Conservation (phyloP, 2,113 vertebrate species). For the Hippocampus zosterae region DNA sequence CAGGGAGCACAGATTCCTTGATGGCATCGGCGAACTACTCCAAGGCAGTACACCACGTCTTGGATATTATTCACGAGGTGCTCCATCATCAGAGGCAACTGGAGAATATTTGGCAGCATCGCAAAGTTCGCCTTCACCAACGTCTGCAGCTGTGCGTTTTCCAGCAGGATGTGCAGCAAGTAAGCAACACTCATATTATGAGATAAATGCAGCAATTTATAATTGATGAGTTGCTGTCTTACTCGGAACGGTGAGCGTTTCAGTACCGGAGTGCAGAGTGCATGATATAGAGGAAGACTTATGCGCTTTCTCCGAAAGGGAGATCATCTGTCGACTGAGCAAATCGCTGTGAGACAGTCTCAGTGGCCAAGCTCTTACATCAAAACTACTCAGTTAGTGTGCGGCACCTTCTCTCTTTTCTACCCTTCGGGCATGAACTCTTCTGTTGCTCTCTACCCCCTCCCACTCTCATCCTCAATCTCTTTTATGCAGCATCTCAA, state of each 20-base stretch:
- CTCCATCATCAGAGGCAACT: slow-evolving; percentile 95
- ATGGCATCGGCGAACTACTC: slow-evolving; percentile 95
- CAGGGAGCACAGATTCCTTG: slow-evolving; percentile 89
- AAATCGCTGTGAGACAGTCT: slow-evolving; percentile 10
- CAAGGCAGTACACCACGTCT: slow-evolving; percentile 93
- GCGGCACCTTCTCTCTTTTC: slow-evolving; percentile 23
- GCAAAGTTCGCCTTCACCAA: slow-evolving; percentile 95
- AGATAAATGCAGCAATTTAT: neutral
- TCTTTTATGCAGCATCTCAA: slow-evolving; percentile 6
- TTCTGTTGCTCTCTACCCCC: slow-evolving; percentile 8
- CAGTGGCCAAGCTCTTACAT: slow-evolving; percentile 33
- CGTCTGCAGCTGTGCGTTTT: slow-evolving; percentile 95
- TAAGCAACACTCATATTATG: slow-evolving; percentile 35
- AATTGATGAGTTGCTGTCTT: neutral
- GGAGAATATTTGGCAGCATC: slow-evolving; percentile 98
- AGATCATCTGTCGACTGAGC: slow-evolving; percentile 7
- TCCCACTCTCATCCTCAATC: neutral
- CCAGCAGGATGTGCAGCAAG: slow-evolving; percentile 97
- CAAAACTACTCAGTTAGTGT: slow-evolving; percentile 37
- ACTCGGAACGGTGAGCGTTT: slow-evolving; percentile 3
- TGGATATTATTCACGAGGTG: slow-evolving; percentile 95
- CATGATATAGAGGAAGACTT: slow-evolving; percentile 23
- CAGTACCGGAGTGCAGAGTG: neutral
- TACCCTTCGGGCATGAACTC: slow-evolving; percentile 36
- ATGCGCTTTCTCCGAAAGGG: slow-evolving; percentile 18